Conservation (phyloP, 2,797 vertebrate genomes). For the Pteronotus mesoamericanus region DNA sequence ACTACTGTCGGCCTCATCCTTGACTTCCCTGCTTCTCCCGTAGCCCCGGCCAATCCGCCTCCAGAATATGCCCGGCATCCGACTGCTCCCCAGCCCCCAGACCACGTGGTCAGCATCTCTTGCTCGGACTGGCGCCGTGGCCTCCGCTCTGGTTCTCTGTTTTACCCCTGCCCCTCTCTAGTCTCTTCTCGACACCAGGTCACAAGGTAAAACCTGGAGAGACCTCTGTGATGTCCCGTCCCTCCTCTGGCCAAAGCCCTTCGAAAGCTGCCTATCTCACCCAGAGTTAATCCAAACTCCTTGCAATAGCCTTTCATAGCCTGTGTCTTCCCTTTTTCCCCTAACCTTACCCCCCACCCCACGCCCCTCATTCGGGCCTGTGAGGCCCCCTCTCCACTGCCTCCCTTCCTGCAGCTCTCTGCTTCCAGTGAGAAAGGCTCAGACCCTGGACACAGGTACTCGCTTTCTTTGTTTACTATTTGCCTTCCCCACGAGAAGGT, state of each 20-base stretch:
- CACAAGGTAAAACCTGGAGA: not conserved
- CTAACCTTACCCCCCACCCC: not conserved
- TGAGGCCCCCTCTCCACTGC: not conserved
- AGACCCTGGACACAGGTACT: not conserved
- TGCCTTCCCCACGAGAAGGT: not conserved
- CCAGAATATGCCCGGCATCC: not conserved
- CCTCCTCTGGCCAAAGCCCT: not conserved
- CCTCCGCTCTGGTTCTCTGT: not conserved
- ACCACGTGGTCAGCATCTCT: fast-evolving
- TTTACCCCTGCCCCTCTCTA: not conserved
- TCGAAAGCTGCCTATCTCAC: not conserved
- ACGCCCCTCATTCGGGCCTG: not conserved
- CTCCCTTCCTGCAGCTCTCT: not conserved
- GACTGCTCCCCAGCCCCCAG: not conserved
- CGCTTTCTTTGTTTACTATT: not conserved
- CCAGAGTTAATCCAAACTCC: not conserved
- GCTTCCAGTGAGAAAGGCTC: not conserved
- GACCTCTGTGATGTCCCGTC: not conserved
- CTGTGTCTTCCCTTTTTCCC: not conserved
- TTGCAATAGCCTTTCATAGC: not conserved
- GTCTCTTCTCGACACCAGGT: not conserved
- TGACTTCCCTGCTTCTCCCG: not conserved
- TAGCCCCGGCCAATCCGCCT: not conserved
- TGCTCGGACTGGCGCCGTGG: fast-evolving
- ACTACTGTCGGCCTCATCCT: not conserved